phyloP scores from a whole-genome alignment of 2,797 vertebrate genomes.

The Lindbergichthys nudifrons region DNA sequence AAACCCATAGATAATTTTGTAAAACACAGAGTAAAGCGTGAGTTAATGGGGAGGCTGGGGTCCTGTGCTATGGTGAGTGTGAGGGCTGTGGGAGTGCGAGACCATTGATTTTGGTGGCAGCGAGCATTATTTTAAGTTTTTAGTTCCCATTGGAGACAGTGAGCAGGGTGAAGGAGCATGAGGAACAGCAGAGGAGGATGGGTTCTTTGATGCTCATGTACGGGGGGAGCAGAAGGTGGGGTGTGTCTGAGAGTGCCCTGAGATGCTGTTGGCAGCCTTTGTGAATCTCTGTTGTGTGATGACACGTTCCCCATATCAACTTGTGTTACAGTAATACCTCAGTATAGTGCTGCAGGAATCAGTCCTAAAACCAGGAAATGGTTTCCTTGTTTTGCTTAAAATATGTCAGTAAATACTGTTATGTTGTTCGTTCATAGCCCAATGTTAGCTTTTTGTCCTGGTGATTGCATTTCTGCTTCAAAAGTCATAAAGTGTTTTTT shows the following conservation, averaged over 20 bases:
- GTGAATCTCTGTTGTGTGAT: background rate
- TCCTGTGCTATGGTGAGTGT: background rate
- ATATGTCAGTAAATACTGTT: too few species aligned
- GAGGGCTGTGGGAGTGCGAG: background rate
- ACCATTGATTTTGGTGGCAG: background rate
- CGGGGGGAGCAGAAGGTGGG: background rate
- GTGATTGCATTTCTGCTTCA: too few species aligned
- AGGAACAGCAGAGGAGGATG: background rate
- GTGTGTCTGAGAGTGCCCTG: background rate
- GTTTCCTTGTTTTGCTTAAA: too few species aligned
- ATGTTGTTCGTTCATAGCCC: too few species aligned
- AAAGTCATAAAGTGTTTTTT: too few species aligned
- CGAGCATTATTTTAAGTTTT: background rate
- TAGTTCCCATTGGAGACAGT: background rate
- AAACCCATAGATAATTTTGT: background rate
- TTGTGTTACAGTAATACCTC: background rate
- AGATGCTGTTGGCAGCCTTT: background rate
- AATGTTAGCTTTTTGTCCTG: too few species aligned
- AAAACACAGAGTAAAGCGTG: background rate
- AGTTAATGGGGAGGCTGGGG: background rate
- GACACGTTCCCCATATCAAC: background rate
- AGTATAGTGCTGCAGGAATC: background rate
- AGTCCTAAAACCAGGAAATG: too few species aligned
- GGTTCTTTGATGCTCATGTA: background rate
- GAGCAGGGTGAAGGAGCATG: background rate